phyloP scores from a whole-genome alignment of 1,140 invertebrate genomes.

The Laupala kohalensis region DNA sequence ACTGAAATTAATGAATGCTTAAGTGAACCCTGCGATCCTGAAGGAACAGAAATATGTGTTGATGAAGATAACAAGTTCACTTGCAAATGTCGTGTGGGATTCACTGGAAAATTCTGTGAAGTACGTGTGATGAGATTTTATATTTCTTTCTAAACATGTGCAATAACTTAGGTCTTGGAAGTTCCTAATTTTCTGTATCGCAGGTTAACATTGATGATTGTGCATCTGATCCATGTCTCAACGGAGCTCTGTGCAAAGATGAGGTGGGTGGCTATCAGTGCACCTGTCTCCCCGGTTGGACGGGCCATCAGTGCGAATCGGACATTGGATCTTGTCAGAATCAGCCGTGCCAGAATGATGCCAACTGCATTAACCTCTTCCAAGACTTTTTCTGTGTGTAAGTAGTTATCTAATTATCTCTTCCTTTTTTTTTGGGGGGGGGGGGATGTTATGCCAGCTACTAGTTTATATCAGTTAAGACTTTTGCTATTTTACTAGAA shows the following conservation, averaged over 20 bases:
- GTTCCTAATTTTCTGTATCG: too few species aligned
- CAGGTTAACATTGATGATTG: constrained; percentile 76
- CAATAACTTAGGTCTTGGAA: background rate
- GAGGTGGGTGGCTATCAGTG: constrained; percentile 75
- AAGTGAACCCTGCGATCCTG: constrained; percentile 76
- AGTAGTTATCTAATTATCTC: constrained; percentile 29
- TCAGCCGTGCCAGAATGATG: constrained; percentile 83
- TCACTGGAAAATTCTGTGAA: constrained; percentile 70
- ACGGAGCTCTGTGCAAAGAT: constrained; percentile 79
- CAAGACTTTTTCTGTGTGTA: constrained; percentile 92
- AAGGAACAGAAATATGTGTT: constrained; percentile 74
- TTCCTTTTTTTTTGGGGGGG: too few species aligned
- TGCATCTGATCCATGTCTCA: constrained; percentile 70
- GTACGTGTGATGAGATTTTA: constrained; percentile 28
- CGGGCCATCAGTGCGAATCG: constrained; percentile 69
- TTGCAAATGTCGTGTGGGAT: constrained; percentile 84
- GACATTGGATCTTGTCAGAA: constrained; percentile 77
- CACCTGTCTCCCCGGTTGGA: constrained; percentile 76
- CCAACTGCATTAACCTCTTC: constrained; percentile 84
- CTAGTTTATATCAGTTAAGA: too few species aligned
- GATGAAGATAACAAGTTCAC: constrained; percentile 80
- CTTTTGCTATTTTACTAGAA: too few species aligned
- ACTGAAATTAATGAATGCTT: constrained; percentile 84
- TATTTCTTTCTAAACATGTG: background rate
- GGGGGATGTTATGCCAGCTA: too few species aligned